These are phyloP conservation scores for Lucinisca nassula DNA, from an alignment of 2,888 invertebrate species.

Conservation along the genomic window DNA sequence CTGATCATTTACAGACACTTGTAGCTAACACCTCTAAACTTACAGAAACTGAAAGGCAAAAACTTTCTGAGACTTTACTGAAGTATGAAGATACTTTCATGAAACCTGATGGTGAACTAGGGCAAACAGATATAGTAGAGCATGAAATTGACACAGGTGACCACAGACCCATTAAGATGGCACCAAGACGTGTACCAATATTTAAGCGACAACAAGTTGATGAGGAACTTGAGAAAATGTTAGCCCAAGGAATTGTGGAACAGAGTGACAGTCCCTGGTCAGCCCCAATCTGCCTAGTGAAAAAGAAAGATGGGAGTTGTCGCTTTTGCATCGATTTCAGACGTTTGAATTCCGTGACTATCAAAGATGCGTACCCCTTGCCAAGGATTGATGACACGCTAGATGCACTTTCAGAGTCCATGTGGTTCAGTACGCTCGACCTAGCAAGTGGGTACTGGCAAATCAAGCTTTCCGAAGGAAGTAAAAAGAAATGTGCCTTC, in stretches of 20 bases:
- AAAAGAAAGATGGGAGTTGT: not conserved
- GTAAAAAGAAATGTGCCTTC: not conserved
- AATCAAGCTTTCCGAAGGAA: not conserved
- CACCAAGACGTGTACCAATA: not conserved
- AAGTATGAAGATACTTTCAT: not conserved
- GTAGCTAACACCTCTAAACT: not conserved
- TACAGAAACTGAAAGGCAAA: not conserved
- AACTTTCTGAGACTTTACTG: not conserved
- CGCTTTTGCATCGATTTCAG: not conserved
- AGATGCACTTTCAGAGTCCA: not conserved
- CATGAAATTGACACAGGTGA: not conserved
- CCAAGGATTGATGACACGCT: not conserved
- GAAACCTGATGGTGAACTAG: not conserved
- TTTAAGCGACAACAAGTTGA: not conserved
- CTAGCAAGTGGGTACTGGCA: constrained; percentile 10
- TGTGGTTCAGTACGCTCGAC: not conserved
- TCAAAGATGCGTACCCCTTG: not conserved
- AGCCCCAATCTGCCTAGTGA: not conserved
- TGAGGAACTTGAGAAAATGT: not conserved
- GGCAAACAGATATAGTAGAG: not conserved
- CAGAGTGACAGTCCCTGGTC: not conserved
- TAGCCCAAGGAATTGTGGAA: not conserved
- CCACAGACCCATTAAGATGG: not conserved
- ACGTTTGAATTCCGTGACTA: not conserved
- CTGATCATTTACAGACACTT: not conserved